phyloP scores from a whole-genome alignment of 2,888 invertebrate species.

The Xylocampa areola region DNA sequence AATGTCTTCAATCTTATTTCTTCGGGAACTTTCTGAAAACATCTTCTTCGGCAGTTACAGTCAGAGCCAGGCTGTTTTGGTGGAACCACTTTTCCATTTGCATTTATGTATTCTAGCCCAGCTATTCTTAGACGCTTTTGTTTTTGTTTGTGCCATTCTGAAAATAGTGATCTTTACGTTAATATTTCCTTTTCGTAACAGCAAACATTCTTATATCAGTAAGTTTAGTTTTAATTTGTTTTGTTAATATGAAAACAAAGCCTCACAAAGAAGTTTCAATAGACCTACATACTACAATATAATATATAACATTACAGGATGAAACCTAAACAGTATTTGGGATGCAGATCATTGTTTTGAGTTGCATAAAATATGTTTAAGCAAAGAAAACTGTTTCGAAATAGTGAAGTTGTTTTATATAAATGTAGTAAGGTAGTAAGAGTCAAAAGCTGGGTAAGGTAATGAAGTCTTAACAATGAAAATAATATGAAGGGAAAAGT shows the following conservation, averaged over 20 bases:
- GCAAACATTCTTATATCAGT: no score
- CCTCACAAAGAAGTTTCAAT: conserved; percentile 1
- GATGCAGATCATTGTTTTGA: neutral
- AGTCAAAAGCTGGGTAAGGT: conserved; percentile 74
- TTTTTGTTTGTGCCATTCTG: conserved; percentile 91
- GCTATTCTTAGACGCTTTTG: conserved; percentile 89
- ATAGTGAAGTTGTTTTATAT: conserved; percentile 68
- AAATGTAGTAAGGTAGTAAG: conserved; percentile 83
- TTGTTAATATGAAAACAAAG: no score
- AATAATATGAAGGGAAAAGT: conserved; percentile 32
- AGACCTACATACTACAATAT: conserved; percentile 4
- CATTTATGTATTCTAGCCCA: conserved; percentile 88
- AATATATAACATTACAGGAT: conserved; percentile 2
- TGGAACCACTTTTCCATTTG: conserved; percentile 89
- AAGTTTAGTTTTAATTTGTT: no score
- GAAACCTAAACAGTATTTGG: neutral
- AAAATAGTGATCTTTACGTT: conserved; percentile 55
- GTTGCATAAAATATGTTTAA: conserved; percentile 21
- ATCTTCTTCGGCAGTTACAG: conserved; percentile 87
- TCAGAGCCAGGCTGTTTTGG: conserved; percentile 88
- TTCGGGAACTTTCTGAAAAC: conserved; percentile 87
- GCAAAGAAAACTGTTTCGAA: conserved; percentile 31
- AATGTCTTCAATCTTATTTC: conserved; percentile 87
- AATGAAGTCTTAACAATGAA: conserved; percentile 60
- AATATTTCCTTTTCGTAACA: no score